Evolutionary conservation across 37 sponge, comb jelly and placozoan genomes (phyloP).

Genomic region (Agelas oroides): DNA sequence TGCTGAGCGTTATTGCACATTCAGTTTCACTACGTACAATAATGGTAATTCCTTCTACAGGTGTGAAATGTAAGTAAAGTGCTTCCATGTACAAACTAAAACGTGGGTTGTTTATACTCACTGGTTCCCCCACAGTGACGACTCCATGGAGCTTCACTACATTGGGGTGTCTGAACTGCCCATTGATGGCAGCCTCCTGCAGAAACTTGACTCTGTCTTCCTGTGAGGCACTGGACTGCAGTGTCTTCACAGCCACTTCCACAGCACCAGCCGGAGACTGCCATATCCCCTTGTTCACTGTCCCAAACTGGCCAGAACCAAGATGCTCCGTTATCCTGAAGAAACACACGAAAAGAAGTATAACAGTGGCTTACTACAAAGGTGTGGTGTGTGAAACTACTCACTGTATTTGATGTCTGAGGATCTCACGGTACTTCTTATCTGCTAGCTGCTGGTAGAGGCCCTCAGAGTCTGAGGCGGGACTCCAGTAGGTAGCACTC

Average conservation of each 20-base stretch:
- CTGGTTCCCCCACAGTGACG: constrained; percentile 75
- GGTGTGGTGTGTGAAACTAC: background rate
- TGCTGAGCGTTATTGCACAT: too few species aligned
- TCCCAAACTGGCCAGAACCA: constrained; percentile 74
- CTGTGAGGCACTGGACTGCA: constrained; percentile 41
- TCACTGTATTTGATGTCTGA: constrained; percentile 37
- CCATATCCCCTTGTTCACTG: constrained; percentile 58
- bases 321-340: constrained; percentile 20
- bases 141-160: constrained; percentile 62
- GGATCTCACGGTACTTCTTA: constrained; percentile 59
- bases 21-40: too few species aligned
- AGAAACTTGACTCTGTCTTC: constrained; percentile 64
- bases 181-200: constrained; percentile 75
- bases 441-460: constrained; percentile 63
- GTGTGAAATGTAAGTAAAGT: too few species aligned
- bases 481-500: constrained; percentile 57
- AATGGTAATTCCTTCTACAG: too few species aligned
- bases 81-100: too few species aligned
- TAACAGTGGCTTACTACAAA: too few species aligned
- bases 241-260: constrained; percentile 60
- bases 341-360: background rate
- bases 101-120: constrained; percentile 30
- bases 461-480: constrained; percentile 40
- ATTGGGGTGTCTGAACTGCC: constrained; percentile 72
- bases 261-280: constrained; percentile 20